Evolutionary conservation across 2,888 invertebrate genomes (phyloP).

Genomic region (Eupeodes luniger): DNA sequence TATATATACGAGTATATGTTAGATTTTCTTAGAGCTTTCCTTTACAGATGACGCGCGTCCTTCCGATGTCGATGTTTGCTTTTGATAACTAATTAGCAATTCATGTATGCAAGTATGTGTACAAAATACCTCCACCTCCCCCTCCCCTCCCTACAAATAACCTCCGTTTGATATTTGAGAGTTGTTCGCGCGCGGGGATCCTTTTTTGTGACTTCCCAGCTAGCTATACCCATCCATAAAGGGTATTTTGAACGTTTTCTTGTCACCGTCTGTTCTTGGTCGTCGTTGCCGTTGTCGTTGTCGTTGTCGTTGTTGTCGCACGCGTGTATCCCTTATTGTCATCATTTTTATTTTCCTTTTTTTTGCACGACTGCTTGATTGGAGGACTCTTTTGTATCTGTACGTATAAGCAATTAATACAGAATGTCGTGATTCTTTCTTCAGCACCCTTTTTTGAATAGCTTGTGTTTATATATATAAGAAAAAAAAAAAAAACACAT

Average conservation of each 20-base stretch:
- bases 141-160: neutral
- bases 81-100: slow-evolving; percentile 76
- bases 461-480: slow-evolving; percentile 36
- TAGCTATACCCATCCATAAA: slow-evolving; percentile 23
- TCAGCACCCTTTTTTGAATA: slow-evolving; percentile 74
- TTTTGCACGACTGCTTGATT: slow-evolving; percentile 76
- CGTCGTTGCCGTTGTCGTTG: neutral
- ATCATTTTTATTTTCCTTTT: slow-evolving; percentile 42
- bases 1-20: neutral
- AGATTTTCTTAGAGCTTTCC: slow-evolving; percentile 50
- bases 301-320: slow-evolving; percentile 19
- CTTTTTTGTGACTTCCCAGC: slow-evolving; percentile 47
- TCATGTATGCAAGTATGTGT: slow-evolving; percentile 58
- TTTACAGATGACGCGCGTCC: slow-evolving; percentile 74
- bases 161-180: slow-evolving; percentile 35
- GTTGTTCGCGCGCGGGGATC: slow-evolving; percentile 40
- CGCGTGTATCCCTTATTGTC: slow-evolving; percentile 74
- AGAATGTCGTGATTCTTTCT: slow-evolving; percentile 76
- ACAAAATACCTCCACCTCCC: slow-evolving; percentile 19
- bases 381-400: slow-evolving; percentile 76
- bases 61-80: slow-evolving; percentile 75
- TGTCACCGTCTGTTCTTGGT: slow-evolving; percentile 62
- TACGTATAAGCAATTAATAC: slow-evolving; percentile 76
- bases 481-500: neutral
- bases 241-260: slow-evolving; percentile 74